Evolutionary conservation across 2,797 vertebrate genomes (phyloP).

Genomic region (Margarornis squamiger): DNA sequence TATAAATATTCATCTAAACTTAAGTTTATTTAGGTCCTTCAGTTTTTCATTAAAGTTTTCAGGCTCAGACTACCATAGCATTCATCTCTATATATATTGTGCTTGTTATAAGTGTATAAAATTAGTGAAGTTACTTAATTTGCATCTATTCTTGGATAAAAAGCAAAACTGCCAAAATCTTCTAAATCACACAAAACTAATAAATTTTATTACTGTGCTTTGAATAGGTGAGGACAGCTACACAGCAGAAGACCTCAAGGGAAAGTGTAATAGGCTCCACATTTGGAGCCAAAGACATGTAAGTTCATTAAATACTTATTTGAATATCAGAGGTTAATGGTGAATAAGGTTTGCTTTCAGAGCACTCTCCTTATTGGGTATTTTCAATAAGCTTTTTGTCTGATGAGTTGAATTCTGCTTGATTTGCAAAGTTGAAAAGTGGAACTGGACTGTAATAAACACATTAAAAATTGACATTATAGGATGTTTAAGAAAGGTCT

Average conservation of each 20-base stretch:
- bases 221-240: background rate
- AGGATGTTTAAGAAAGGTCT: background rate
- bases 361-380: background rate
- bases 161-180: background rate
- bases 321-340: rapidly evolving
- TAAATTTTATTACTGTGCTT: background rate
- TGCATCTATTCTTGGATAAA: background rate
- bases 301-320: background rate
- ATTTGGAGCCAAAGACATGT: background rate
- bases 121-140: background rate
- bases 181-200: background rate
- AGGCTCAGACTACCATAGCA: background rate
- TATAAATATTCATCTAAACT: background rate
- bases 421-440: background rate
- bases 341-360: background rate
- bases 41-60: background rate
- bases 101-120: background rate
- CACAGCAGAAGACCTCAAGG: background rate
- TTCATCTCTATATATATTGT: background rate
- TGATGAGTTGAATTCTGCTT: background rate
- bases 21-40: background rate
- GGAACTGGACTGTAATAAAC: background rate
- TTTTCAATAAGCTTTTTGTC: background rate
- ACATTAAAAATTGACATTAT: background rate
- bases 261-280: background rate